A percentile compares a stretch with the other conserved stretches of the same genome.
phyloP scores from a whole-genome alignment of 2,888 invertebrate species.

The Platynereis dumerilii region DNA sequence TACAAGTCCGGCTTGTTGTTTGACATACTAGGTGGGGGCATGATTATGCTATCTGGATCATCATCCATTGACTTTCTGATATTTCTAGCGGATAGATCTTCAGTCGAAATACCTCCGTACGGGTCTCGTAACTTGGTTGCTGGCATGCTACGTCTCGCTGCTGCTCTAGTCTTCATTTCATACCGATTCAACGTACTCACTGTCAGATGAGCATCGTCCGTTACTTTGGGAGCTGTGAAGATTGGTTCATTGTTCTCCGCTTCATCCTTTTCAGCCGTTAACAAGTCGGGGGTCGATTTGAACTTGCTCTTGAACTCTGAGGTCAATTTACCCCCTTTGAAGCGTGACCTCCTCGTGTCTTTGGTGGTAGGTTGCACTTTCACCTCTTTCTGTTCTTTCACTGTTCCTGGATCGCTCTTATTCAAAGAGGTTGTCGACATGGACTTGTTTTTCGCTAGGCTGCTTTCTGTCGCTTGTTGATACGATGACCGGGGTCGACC shows the following conservation, averaged over 20 bases:
- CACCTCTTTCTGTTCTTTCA: not conserved
- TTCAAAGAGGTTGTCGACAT: not conserved
- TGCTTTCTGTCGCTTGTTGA: slow-evolving; percentile 18
- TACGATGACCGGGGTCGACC: slow-evolving; percentile 13
- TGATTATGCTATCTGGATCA: not conserved
- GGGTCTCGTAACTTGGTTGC: slow-evolving; percentile 10
- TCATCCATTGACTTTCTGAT: not conserved
- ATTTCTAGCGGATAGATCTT: slow-evolving; percentile 1
- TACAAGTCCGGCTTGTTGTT: slow-evolving; percentile 2
- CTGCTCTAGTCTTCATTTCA: not conserved
- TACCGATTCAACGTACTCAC: not conserved
- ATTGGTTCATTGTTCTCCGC: not conserved
- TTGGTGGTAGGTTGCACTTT: not conserved
- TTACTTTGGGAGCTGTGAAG: slow-evolving; percentile 11
- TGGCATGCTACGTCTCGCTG: slow-evolving; percentile 21
- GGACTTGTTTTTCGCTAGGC: slow-evolving; percentile 10
- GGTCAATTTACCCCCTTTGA: slow-evolving; percentile 12
- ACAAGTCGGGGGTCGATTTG: slow-evolving; percentile 27
- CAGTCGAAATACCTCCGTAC: slow-evolving; percentile 2
- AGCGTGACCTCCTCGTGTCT: not conserved
- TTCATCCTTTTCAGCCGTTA: slow-evolving; percentile 6
- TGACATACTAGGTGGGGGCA: slow-evolving; percentile 11
- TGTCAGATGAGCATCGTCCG: slow-evolving; percentile 14
- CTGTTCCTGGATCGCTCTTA: not conserved
- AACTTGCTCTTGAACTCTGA: slow-evolving; percentile 22